Conservation (phyloP, 2,888 invertebrate genomes). For the Flexamia atlantica region DNA sequence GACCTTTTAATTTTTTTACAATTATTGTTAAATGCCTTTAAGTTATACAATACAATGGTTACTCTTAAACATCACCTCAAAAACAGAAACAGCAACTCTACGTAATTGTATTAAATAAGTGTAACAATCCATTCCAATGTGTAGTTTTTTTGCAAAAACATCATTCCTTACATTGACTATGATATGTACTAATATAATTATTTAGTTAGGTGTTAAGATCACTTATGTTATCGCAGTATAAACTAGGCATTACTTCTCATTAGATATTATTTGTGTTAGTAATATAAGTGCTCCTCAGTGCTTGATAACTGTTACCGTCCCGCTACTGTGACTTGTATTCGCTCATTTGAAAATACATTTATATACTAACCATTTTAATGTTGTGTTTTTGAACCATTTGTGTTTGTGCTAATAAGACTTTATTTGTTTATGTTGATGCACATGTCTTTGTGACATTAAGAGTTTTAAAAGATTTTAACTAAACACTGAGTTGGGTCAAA, state of each 20-base stretch:
- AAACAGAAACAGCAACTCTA: background rate
- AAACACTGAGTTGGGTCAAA: no score
- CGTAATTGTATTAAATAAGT: background rate
- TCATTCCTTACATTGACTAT: background rate
- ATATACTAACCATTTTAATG: conserved; percentile 30
- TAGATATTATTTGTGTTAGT: conserved; percentile 21
- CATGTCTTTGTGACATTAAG: no score
- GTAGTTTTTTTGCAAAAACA: background rate
- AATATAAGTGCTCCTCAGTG: background rate
- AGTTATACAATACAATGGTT: background rate
- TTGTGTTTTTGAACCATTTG: background rate
- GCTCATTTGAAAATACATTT: conserved; percentile 10
- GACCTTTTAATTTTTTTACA: background rate
- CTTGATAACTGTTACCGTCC: conserved; percentile 17
- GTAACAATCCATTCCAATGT: background rate
- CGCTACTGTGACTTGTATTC: background rate
- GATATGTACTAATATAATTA: background rate
- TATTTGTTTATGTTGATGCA: no score
- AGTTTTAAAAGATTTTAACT: no score
- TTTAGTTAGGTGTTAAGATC: background rate
- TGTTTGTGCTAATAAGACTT: no score
- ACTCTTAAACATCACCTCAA: background rate
- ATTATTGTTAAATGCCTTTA: conserved; percentile 3
- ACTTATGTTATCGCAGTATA: background rate
- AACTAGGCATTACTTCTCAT: background rate